These are phyloP conservation scores for Thripadectes ignobilis DNA, from an alignment of 2,797 vertebrate genomes.

Conservation along the genomic window DNA sequence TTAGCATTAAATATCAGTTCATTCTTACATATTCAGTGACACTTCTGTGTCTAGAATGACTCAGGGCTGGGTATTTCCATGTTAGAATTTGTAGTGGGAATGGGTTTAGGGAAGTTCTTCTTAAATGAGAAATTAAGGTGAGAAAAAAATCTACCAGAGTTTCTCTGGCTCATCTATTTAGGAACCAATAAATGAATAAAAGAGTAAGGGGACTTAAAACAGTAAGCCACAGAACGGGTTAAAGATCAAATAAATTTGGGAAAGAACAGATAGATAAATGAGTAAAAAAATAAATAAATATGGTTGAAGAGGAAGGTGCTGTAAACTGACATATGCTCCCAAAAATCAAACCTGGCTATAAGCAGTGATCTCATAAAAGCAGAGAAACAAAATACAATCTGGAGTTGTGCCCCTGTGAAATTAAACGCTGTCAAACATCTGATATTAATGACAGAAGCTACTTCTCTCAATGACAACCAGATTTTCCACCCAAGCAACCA, in stretches of 20 bases:
- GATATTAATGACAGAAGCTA: background rate
- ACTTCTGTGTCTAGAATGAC: background rate
- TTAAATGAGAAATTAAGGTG: background rate
- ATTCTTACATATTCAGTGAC: background rate
- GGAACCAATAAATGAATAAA: background rate
- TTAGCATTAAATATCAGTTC: background rate
- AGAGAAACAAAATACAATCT: background rate
- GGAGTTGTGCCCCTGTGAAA: background rate
- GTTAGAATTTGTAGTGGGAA: background rate
- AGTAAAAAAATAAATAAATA: background rate
- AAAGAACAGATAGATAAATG: background rate
- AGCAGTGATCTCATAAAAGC: background rate
- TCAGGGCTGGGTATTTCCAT: background rate
- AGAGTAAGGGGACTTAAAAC: background rate
- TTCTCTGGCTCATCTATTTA: background rate
- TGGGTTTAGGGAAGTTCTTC: background rate
- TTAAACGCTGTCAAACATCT: background rate
- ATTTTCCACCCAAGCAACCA: background rate
- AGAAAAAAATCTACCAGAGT: background rate
- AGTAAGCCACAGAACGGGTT: background rate
- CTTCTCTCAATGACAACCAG: background rate
- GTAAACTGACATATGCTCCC: background rate
- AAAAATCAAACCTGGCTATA: background rate
- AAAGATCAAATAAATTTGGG: background rate
- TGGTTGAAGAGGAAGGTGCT: background rate